phyloP scores from a whole-genome alignment of 2,113 vertebrate species.

The Cyanistes caeruleus region DNA sequence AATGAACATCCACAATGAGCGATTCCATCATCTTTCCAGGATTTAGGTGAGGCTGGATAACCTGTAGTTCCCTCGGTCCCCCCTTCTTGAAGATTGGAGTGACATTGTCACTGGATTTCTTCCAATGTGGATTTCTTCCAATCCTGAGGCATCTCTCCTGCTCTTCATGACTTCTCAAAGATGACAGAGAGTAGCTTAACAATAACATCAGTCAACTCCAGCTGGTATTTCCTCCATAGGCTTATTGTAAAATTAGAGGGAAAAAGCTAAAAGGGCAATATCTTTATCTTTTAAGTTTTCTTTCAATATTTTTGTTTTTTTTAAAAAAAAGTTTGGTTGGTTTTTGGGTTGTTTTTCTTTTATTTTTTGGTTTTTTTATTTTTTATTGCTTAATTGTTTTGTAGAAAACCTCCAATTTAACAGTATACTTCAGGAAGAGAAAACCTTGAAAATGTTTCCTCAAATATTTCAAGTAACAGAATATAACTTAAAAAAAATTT shows the following conservation, averaged over 20 bases:
- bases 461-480: not conserved
- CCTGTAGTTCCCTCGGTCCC: not conserved
- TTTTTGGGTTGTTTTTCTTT: not conserved
- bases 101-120: not conserved
- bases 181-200: not conserved
- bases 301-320: not conserved
- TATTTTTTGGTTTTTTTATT: not conserved
- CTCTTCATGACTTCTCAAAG: not conserved
- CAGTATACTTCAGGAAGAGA: not conserved
- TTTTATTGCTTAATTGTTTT: not conserved
- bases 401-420: not conserved
- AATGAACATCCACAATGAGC: not conserved
- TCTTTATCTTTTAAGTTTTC: not conserved
- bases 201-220: not conserved
- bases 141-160: not conserved
- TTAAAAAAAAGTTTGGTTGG: not conserved
- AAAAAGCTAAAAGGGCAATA: not conserved
- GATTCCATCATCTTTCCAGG: not conserved
- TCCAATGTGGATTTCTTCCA: not conserved
- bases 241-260: not conserved
- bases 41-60: not conserved
- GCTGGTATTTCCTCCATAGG: not conserved
- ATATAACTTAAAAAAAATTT: not conserved
- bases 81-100: not conserved
- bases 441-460: not conserved